Evolutionary conservation across 2,888 invertebrate species (phyloP).

Genomic region (Campaea margaritaria): DNA sequence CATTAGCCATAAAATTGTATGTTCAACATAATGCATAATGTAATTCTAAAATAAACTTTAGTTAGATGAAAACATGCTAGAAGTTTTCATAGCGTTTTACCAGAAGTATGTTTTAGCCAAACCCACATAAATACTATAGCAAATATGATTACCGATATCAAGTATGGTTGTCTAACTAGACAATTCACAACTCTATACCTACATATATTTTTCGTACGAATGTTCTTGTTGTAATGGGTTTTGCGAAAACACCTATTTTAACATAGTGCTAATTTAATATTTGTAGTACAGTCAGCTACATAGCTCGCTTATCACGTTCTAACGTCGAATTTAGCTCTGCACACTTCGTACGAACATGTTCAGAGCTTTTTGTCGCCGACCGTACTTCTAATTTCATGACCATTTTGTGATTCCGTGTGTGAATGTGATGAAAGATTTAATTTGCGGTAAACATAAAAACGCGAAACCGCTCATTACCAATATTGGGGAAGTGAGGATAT

Average conservation of each 20-base stretch:
- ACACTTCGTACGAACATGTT: too few relatives aligned
- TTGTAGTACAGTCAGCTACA: not conserved
- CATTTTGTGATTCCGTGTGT: constrained; percentile 6
- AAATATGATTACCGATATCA: constrained; percentile 9
- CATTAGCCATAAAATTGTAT: too few relatives aligned
- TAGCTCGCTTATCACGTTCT: too few relatives aligned
- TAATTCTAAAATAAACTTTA: too few relatives aligned
- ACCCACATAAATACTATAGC: not conserved
- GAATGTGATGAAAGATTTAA: constrained; percentile 22
- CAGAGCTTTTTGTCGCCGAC: too few relatives aligned
- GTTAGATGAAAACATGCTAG: not conserved
- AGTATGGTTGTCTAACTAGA: constrained; percentile 12
- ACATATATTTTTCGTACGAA: constrained; percentile 16
- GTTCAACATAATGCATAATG: too few relatives aligned
- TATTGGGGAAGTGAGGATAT: constrained; percentile 17
- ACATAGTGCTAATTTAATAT: constrained; percentile 36
- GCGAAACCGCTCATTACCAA: constrained; percentile 26
- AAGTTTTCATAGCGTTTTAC: not conserved
- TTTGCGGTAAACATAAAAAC: constrained; percentile 11
- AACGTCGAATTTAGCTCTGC: too few relatives aligned
- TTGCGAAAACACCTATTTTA: constrained; percentile 29
- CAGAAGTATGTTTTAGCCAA: not conserved
- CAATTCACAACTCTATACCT: constrained; percentile 17
- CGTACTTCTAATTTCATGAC: constrained; percentile 4
- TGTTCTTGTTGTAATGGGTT: constrained; percentile 18